phyloP scores from a whole-genome alignment of 2,888 invertebrate species.

The Trichopria drosophilae region DNA sequence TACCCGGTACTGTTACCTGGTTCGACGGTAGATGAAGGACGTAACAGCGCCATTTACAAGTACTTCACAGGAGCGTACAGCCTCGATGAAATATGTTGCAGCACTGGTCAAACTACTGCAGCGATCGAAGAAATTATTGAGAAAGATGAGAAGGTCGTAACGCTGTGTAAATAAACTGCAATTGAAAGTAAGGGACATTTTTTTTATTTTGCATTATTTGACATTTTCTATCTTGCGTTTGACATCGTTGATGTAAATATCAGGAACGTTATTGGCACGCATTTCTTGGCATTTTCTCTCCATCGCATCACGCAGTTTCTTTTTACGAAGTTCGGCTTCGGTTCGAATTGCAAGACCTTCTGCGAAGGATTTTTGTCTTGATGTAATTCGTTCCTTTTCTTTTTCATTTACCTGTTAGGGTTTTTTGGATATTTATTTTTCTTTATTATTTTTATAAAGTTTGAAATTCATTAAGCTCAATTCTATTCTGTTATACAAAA shows the following conservation, averaged over 20 bases:
- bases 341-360: conserved; percentile 68
- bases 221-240: conserved; percentile 51
- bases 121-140: conserved; percentile 82
- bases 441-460: conserved; percentile 10
- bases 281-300: conserved; percentile 65
- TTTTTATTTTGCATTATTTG: conserved; percentile 32
- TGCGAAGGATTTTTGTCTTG: conserved; percentile 66
- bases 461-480: neutral
- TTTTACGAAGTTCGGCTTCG: conserved; percentile 65
- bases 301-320: conserved; percentile 60
- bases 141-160: conserved; percentile 77
- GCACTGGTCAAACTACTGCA: conserved; percentile 73
- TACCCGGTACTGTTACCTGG: conserved; percentile 54
- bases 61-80: conserved; percentile 80
- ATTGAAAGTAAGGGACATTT: conserved; percentile 5
- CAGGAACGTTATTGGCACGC: conserved; percentile 62
- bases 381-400: conserved; percentile 66
- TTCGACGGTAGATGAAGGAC: conserved; percentile 44
- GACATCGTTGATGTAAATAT: conserved; percentile 63
- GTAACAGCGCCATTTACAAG: conserved; percentile 59
- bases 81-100: conserved; percentile 89
- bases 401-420: conserved; percentile 65
- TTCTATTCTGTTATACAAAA: neutral
- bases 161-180: conserved; percentile 69
- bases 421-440: conserved; percentile 6